Percentiles rank a stretch among this genome's conserved stretches.
Evolutionary conservation across 2,113 vertebrate genomes (phyloP).

Genomic region (Nycticryphes semicollaris): DNA sequence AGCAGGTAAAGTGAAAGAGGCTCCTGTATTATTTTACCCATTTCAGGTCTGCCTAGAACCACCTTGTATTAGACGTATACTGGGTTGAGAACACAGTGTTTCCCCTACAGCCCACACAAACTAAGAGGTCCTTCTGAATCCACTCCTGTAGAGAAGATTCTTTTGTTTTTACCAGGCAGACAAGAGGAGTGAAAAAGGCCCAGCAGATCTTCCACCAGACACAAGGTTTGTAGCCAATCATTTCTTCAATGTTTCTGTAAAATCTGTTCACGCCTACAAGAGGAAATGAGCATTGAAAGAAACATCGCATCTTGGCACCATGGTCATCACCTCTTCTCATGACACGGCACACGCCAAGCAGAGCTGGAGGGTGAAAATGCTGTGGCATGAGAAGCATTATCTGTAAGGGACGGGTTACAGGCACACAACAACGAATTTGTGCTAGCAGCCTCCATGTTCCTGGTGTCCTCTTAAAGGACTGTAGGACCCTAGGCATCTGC

Average conservation of each 20-base stretch:
- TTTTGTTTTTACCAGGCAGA: slow-evolving; percentile 81
- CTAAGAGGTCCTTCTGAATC: neutral
- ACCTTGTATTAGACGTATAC: neutral
- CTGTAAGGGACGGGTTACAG: neutral
- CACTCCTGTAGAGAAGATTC: neutral
- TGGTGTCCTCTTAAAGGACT: neutral
- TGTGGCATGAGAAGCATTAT: neutral
- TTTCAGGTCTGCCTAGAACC: neutral
- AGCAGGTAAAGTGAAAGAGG: neutral
- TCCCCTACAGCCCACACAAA: neutral
- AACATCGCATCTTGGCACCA: neutral
- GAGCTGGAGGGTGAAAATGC: neutral
- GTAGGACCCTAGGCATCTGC: neutral
- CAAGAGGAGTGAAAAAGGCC: slow-evolving; percentile 85
- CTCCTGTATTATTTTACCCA: neutral
- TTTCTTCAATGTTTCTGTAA: slow-evolving; percentile 88
- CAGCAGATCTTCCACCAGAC: slow-evolving; percentile 91
- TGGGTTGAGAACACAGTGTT: neutral
- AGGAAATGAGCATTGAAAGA: neutral
- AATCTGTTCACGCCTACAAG: slow-evolving; percentile 86
- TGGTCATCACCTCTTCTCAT: neutral
- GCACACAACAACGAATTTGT: neutral
- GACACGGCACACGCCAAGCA: neutral
- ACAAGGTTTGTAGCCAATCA: slow-evolving; percentile 90
- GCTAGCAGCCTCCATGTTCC: neutral